Evolutionary conservation across 2,888 invertebrate species (phyloP), one percentile per base, ranked within the genome.

Genomic region (Drosophila anomalipes): DNA sequence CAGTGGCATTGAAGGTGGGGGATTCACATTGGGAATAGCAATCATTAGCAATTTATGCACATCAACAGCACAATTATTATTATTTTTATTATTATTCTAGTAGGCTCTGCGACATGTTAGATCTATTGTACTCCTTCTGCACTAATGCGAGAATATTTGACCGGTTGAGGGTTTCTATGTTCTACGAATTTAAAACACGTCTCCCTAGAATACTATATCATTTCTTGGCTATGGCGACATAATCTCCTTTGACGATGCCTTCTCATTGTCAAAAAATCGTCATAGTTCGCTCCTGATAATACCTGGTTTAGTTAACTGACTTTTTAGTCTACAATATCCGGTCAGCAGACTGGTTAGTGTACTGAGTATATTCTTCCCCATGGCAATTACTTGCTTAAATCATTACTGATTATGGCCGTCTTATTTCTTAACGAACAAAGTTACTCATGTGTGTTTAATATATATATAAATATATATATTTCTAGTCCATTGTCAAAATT

Each of bases 1-100:
- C 71, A 72, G 70, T 26, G 73, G 41, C 72, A 51, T 47, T 16
- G 28, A 19, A 22, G 1, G 26, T 12, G 44, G 44, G 73, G 71
- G 59, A 16, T 33, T 49, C 26, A 47, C 47, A 47, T 47, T 47
- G 47, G 7, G 26, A 26, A 47, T 47, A 16, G 7, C 16, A 10
- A 35, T 33, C 33, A 35, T 26, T 26, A 16, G 26, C 5, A 16
- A 26, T 54, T 37, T 26, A 37, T 26, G n/a, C 12, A n/a, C n/a
- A 22, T 53, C 16, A 26, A 26, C 2, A 9, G 47, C 16, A 26
- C 9, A 47, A 26, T 47, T 47, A 26, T 16, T 26, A 9, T 26
- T 41, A 26, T 16, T 26, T 4, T 26, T 41, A n/a, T 2, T n/a
- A n/a, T n/a, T 26, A 26, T 47, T 47, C 9, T 16, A 16, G 9